Evolutionary conservation across 2,113 vertebrate genomes (phyloP).

Genomic region (Alosa alosa): DNA sequence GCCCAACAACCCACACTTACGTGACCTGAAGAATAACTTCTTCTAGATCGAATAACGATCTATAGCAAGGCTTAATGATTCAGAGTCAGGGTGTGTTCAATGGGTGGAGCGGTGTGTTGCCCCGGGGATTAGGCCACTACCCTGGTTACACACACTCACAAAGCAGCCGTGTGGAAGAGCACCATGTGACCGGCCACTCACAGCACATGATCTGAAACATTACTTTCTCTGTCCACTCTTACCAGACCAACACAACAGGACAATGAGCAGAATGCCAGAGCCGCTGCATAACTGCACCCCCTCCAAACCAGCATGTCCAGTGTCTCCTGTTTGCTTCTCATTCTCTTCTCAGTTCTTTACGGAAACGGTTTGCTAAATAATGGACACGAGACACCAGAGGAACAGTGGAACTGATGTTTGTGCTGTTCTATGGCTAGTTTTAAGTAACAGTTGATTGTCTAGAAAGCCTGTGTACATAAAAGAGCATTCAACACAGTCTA

Average conservation of each 20-base stretch:
- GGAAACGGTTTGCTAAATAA: not conserved
- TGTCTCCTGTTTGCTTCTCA: not conserved
- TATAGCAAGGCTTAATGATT: not conserved
- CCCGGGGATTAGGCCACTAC: not conserved
- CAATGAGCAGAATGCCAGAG: not conserved
- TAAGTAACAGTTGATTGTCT: not conserved
- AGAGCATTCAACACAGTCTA: not conserved
- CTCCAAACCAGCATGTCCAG: not conserved
- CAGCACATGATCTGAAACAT: not conserved
- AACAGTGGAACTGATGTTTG: not conserved
- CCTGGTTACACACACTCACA: not conserved
- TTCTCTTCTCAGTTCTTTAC: not conserved
- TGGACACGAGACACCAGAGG: not conserved
- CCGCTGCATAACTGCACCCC: not conserved
- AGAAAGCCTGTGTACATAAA: not conserved
- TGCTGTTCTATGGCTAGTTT: not conserved
- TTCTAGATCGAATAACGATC: too few species aligned
- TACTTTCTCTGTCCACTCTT: not conserved
- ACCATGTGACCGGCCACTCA: not conserved
- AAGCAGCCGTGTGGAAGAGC: not conserved
- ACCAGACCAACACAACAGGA: not conserved
- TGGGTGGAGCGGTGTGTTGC: not conserved
- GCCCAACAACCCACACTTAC: not conserved
- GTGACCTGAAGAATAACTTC: not conserved
- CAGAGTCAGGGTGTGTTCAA: not conserved